Evolutionary conservation across 2,888 invertebrate species (phyloP), one percentile per base, ranked within the genome.

Genomic region (Omphaloscelis lunosa): DNA sequence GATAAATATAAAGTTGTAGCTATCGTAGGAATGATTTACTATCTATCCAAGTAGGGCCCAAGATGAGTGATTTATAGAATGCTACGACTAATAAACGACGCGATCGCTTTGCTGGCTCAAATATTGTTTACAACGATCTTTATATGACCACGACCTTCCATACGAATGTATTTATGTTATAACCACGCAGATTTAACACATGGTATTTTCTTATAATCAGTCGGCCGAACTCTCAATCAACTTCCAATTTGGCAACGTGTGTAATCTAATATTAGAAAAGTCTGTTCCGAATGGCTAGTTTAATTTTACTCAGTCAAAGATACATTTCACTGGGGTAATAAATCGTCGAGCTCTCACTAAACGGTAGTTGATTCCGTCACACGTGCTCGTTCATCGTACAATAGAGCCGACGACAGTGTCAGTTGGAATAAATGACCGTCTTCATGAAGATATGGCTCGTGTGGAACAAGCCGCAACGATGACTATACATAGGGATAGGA

Each of bases 211-310:
- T 69, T 72, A 45, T 53, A 63, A 70, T 75, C 62, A 41, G 27
- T 29, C 70, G 41, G 69, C 77, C 75, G 78, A 89, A 84, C 78
- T 84, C 77, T 86, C 81, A 88, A 92, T 92, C 87, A 89, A 91
- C 87, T 88, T 88, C 86, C 84, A 88, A 91, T 93, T 95, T 94
- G 94, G 94, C 94, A 93, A 88, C 85, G 86, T 87, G 89, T 91
- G 86, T 89, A 89, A 83, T 65, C 93, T 92, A 93, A 92, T 90
- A 91, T 92, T 93, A 94, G 92, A 92, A 88, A 91, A 91, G 85
- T 88, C 91, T 74, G 69, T 92, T 87, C 63, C 86, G 80, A 88
- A 88, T 86, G 85, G 84, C 77, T 89, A 85, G 87, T 86, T 91
- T 85, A 89, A 89, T 91, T 93, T 90, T 92, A 91, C 91, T 89